These are phyloP conservation scores for Luidia sarsii DNA, from an alignment of 53 echinoderm and acorn worm genomes.

Conservation along the genomic window DNA sequence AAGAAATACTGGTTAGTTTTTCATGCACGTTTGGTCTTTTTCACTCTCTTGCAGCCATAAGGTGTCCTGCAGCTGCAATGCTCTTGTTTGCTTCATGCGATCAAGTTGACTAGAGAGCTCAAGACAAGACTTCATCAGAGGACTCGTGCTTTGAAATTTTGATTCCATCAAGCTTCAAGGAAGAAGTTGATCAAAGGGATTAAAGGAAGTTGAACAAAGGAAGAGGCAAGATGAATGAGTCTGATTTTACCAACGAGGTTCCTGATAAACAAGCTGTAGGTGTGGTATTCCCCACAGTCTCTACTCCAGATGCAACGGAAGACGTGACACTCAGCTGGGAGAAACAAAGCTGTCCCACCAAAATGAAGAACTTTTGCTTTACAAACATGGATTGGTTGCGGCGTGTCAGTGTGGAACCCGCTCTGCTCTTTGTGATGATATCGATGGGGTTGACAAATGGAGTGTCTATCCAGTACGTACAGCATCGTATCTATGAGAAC, in stretches of 20 bases:
- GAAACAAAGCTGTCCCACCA: not conserved
- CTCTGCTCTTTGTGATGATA: constrained; percentile 50
- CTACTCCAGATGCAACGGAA: too few relatives aligned
- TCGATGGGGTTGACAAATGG: constrained; percentile 40
- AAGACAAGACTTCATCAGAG: too few relatives aligned
- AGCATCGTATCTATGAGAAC: constrained; percentile 25
- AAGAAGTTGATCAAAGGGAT: constrained; percentile 13
- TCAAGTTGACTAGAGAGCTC: too few relatives aligned
- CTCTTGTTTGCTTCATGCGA: too few relatives aligned
- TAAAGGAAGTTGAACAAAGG: not conserved
- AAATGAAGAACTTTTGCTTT: constrained; percentile 22
- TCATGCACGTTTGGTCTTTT: too few relatives aligned
- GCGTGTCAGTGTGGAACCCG: constrained; percentile 49
- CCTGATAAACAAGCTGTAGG: not conserved
- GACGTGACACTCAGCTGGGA: not conserved
- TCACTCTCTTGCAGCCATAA: too few relatives aligned
- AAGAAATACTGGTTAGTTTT: too few relatives aligned
- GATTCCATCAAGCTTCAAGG: too few relatives aligned
- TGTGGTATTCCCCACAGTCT: too few relatives aligned
- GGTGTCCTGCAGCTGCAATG: too few relatives aligned
- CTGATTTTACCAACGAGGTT: constrained; percentile 5
- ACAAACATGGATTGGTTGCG: constrained; percentile 24
- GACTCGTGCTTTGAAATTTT: too few relatives aligned
- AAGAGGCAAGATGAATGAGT: not conserved
- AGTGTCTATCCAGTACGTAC: constrained; percentile 46